Evolutionary conservation across 2,113 vertebrate genomes (phyloP), one percentile per base, ranked within the genome.

Genomic region (Ailuropoda melanoleuca): DNA sequence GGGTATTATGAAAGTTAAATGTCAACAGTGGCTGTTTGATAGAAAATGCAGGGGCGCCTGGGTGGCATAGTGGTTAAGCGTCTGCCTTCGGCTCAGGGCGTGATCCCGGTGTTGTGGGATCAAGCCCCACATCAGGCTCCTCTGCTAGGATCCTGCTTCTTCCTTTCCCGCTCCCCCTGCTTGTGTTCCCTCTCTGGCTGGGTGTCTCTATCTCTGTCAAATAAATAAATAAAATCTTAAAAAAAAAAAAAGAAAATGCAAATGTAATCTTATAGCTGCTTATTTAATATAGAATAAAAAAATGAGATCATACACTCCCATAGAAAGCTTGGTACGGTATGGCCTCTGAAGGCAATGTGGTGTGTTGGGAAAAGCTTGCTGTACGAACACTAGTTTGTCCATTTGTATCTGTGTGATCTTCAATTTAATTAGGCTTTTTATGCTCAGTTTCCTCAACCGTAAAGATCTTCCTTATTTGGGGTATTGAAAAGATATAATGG

Each of bases 281-380:
- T 84, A 4, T 93, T 93, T 75, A 95, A 55, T 72, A 84, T 6
- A 81, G 37, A 85, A 87, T 89, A 80, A 66, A 64, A 64, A 96
- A 78, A 72, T 77, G 6, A 97, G 3, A 31, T 93, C 53, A 48
- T 66, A n/a, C 78, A 11, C 31, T 84, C 0, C 8, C 78, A 0
- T 56, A 50, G 31, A 88, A 86, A 86, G 29, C 21, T 94, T 66
- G 9, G 39, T 50, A 31, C 7, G 5, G 70, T 39, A 13, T 10
- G 9, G 8, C 17, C 46, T 68, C 53, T 68, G 53, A 82, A 82
- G 24, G 43, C 78, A 88, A 56, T 31, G 18, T 13, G 18, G 64
- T 80, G 10, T 12, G 0, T 34, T 88, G 85, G 68, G 29, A 95
- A 80, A 34, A 70, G 14, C 56, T 70, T 93, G 15, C 46, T 17